Percentiles rank a stretch among this genome's conserved stretches.
phyloP scores from a whole-genome alignment of 2,797 vertebrate species.

The Cheirogaleus major region DNA sequence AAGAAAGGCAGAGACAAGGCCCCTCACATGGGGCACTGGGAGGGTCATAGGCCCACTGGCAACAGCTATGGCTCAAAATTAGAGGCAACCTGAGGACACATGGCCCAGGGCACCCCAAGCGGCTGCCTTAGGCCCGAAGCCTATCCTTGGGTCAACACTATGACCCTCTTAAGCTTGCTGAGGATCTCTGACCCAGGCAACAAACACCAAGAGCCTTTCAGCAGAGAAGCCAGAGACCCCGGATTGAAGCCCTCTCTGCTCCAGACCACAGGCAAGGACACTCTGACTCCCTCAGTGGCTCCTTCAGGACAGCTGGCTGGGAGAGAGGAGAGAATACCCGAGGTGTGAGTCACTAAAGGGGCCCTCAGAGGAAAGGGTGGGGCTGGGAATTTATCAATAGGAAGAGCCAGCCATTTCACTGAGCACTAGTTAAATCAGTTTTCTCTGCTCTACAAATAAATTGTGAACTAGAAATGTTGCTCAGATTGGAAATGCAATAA shows the following conservation, averaged over 20 bases:
- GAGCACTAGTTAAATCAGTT: background rate
- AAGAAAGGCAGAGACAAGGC: background rate
- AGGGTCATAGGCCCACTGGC: background rate
- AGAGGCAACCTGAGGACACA: background rate
- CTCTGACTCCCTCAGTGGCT: background rate
- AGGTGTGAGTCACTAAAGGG: conserved; percentile 13
- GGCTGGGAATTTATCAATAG: background rate
- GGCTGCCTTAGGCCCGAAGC: background rate
- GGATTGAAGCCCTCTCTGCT: background rate
- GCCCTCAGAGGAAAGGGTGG: conserved; percentile 38
- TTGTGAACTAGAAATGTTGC: background rate
- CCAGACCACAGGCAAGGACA: background rate
- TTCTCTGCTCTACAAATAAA: conserved; percentile 19
- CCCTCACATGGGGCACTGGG: background rate
- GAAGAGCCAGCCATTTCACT: background rate
- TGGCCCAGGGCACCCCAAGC: background rate
- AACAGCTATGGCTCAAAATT: background rate
- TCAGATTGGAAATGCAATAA: background rate
- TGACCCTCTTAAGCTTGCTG: background rate
- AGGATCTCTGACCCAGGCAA: background rate
- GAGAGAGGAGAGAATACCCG: background rate
- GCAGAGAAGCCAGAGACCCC: background rate
- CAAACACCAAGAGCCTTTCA: background rate
- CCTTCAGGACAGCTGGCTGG: background rate
- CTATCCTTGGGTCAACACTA: background rate